Evolutionary conservation across 2,888 invertebrate genomes (phyloP), one percentile per base, ranked within the genome.

Genomic region (Hymenopus coronatus): DNA sequence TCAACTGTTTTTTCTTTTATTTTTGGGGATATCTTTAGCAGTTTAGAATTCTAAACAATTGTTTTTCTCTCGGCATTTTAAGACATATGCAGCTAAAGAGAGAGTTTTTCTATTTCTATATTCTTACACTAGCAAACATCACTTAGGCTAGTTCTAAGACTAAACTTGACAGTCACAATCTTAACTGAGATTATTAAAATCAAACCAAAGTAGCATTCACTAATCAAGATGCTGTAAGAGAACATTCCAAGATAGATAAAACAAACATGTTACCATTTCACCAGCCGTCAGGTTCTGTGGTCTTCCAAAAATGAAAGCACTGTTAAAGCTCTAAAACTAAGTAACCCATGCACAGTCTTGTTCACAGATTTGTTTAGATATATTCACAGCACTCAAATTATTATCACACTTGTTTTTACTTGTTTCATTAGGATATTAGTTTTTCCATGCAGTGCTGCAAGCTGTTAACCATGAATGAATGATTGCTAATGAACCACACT

Each of bases 171-270:
- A 6, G 20, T 70, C 25, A 15, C 20, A 70, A 70, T 6, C 25
- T 70, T 70, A 70, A 25, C 6, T 70, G 15, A 70, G 25, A 70
- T 1, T 40, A 12, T 40, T 12, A 40, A 40, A 40, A 40, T 40
- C 40, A 40, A 40, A 40, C 40, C 40, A 40, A 40, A 70, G 54
- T 70, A 70, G 54, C 54, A 70, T 70, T 70, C 54, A 70, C 54
- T 70, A 70, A 90, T 82, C 81, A 85, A 84, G 85, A 88, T 88
- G 88, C 86, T 86, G 86, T 86, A 86, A 82, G 40, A 33, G n/a
- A 81, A 87, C 86, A 87, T 33, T 87, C 33, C 82, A 25, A 85
- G 54, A 20, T 70, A 54, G n/a, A 87, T 15, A 85, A 28, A 81
- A 82, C 25, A 87, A 85, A 87, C 81, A 82, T 82, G 33, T 87